These are phyloP conservation scores for Epinotia demarniana DNA, from an alignment of 2,888 invertebrate species.

Conservation along the genomic window DNA sequence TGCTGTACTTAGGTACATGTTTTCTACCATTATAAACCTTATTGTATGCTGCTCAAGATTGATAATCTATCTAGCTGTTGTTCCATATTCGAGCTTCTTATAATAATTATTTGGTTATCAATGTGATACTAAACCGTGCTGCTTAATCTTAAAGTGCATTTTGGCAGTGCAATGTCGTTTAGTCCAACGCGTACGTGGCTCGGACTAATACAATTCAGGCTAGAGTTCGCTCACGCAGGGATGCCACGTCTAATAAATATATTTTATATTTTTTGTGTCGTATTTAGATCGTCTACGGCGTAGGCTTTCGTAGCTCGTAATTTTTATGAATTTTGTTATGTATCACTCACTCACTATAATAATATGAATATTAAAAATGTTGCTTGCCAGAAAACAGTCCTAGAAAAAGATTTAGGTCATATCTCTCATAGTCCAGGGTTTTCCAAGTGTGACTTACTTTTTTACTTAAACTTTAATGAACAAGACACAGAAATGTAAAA, in stretches of 20 bases:
- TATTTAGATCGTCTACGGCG: constrained; percentile 36
- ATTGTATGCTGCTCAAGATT: neutral
- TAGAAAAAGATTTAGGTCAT: neutral
- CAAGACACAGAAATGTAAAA: no score
- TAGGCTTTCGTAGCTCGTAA: constrained; percentile 20
- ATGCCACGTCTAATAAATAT: constrained; percentile 49
- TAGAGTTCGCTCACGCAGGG: constrained; percentile 65
- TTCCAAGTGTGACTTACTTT: neutral
- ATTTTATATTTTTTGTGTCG: constrained; percentile 16
- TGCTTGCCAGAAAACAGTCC: neutral
- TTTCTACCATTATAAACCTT: neutral
- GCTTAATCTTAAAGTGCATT: constrained; percentile 14
- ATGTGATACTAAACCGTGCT: constrained; percentile 18
- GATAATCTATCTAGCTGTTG: neutral
- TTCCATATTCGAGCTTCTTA: neutral
- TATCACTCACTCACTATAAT: neutral
- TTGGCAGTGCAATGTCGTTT: constrained; percentile 6
- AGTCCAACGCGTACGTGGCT: constrained; percentile 58
- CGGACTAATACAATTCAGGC: constrained; percentile 67
- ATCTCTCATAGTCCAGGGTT: neutral
- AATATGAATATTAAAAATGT: neutral
- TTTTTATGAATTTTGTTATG: neutral
- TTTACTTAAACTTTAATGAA: no score
- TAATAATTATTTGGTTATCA: neutral
- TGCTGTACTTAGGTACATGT: neutral